Percentiles rank a stretch among this genome's conserved stretches.
Conservation (phyloP, 2,113 vertebrate species). For the Rhombomys opimus region DNA sequence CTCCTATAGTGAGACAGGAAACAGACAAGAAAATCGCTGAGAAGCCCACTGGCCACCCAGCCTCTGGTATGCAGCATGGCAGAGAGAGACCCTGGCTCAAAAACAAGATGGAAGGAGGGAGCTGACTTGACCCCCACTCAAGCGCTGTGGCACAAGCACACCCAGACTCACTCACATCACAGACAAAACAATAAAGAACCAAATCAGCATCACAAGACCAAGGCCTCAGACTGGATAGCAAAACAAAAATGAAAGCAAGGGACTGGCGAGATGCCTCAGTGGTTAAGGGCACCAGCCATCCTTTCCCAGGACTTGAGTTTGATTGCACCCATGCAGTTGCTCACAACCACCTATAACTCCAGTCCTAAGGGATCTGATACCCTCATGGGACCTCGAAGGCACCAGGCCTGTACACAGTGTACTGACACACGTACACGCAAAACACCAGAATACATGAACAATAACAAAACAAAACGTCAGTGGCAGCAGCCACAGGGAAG, state of each 20-base stretch:
- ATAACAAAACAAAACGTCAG: not conserved
- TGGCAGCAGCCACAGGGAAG: not conserved
- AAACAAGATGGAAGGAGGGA: too few species aligned
- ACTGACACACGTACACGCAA: not conserved
- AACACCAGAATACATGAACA: too few species aligned
- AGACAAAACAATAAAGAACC: not conserved
- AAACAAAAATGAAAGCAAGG: not conserved
- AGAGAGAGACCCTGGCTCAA: too few species aligned
- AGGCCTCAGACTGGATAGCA: not conserved
- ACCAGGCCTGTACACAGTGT: not conserved
- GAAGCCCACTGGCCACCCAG: not conserved
- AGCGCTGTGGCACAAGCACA: too few species aligned
- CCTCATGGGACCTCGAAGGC: not conserved
- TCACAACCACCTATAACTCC: not conserved
- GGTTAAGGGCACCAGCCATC: not conserved
- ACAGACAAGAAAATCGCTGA: not conserved
- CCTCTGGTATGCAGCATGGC: too few species aligned
- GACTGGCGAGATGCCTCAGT: not conserved
- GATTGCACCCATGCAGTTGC: not conserved
- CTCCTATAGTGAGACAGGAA: too few species aligned
- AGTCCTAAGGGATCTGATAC: not conserved
- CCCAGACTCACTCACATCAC: not conserved
- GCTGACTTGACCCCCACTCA: not conserved
- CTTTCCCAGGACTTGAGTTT: not conserved
- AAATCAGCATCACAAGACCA: not conserved